Conservation (phyloP, 1,140 invertebrate genomes). For the Steinernema feltiae region DNA sequence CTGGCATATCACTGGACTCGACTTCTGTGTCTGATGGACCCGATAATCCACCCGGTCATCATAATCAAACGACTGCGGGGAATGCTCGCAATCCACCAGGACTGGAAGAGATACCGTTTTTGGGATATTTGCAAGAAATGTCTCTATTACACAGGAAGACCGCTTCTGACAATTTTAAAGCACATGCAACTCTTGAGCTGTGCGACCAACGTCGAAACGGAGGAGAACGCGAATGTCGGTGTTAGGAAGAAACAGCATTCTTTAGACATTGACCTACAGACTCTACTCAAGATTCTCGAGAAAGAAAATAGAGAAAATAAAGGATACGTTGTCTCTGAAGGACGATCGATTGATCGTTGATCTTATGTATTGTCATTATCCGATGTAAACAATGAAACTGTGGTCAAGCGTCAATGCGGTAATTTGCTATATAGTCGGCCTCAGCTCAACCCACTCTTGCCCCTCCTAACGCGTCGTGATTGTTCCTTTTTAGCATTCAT, state of each 20-base stretch:
- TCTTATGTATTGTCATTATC: no score
- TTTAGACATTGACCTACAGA: not conserved
- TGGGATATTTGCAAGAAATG: not conserved
- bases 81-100: not conserved
- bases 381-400: no score
- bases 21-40: not conserved
- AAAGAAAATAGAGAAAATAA: not conserved
- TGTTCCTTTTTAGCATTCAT: no score
- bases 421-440: no score
- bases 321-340: not conserved
- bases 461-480: no score
- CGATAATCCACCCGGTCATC: not conserved
- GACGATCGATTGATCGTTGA: not conserved
- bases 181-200: not conserved
- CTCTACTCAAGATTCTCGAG: not conserved
- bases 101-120: not conserved
- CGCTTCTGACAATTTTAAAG: not conserved
- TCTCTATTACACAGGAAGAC: not conserved
- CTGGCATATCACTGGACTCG: constrained; percentile 7
- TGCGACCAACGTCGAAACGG: not conserved
- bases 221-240: not conserved
- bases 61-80: not conserved
- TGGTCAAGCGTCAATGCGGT: no score
- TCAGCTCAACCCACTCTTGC: no score
- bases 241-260: not conserved